A percentile compares a stretch with the other conserved stretches of the same genome.
Evolutionary conservation across 1,140 invertebrate species (phyloP).

Genomic region (Radopholus similis): DNA sequence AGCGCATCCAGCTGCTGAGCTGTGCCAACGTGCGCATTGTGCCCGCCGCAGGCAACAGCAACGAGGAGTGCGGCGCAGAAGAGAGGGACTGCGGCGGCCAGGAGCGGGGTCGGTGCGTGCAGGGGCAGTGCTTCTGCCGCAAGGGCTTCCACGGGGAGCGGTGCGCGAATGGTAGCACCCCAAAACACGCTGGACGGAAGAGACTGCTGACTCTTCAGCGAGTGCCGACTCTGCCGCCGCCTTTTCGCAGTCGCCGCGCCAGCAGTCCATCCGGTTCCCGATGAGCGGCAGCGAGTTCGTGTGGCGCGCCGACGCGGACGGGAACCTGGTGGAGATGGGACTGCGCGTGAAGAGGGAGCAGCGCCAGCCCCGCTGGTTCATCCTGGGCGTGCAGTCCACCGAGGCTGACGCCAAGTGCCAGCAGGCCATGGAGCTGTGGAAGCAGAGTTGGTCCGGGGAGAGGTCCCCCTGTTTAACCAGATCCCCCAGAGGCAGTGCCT

Average conservation of each 20-base stretch:
- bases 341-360: neutral
- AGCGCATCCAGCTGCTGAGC: constrained; percentile 30
- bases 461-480: neutral
- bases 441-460: neutral
- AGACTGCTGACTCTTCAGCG: constrained; percentile 13
- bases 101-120: constrained; percentile 16
- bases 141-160: constrained; percentile 16
- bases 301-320: constrained; percentile 3
- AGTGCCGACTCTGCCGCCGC: constrained; percentile 1
- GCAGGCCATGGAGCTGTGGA: neutral
- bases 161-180: constrained; percentile 14
- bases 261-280: constrained; percentile 8
- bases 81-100: constrained; percentile 17
- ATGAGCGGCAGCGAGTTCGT: constrained; percentile 15
- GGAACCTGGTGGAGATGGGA: constrained; percentile 19
- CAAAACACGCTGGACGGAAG: too few relatives aligned
- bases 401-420: constrained; percentile 16
- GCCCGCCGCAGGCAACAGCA: neutral
- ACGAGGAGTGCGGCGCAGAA: constrained; percentile 21
- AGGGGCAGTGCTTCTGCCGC: constrained; percentile 10
- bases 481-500: neutral
- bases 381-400: constrained; percentile 20
- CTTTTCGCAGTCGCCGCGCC: constrained; percentile 6
- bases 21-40: constrained; percentile 42
- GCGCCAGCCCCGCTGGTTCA: constrained; percentile 5